These are phyloP conservation scores for Eumerus sabulonum DNA, from an alignment of 2,888 invertebrate species.

Conservation along the genomic window DNA sequence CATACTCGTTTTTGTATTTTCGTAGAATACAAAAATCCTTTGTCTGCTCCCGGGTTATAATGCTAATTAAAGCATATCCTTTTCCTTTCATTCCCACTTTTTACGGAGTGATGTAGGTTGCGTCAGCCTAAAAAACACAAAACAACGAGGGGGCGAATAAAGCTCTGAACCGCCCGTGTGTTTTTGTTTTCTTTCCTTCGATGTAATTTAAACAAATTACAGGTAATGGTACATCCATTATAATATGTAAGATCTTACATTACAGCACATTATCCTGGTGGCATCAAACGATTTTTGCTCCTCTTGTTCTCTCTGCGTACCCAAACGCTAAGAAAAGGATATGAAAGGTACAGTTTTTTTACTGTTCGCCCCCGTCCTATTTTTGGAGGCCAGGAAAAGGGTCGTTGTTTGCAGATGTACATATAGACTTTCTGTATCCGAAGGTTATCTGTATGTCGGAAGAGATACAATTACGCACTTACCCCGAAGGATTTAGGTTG, in stretches of 20 bases:
- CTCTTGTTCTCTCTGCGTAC: conserved; percentile 28
- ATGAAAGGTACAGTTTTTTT: conserved; percentile 47
- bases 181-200: conserved; percentile 3
- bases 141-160: no score
- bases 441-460: neutral
- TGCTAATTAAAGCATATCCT: conserved; percentile 46
- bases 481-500: conserved; percentile 16
- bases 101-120: conserved; percentile 21
- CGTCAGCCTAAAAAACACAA: no score
- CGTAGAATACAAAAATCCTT: conserved; percentile 6
- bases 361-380: conserved; percentile 26
- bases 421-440: neutral
- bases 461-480: conserved; percentile 47
- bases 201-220: conserved; percentile 63
- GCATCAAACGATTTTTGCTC: conserved; percentile 55
- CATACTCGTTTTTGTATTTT: neutral
- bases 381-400: conserved; percentile 30
- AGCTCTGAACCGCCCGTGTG: no score
- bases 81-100: conserved; percentile 19
- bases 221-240: conserved; percentile 65
- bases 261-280: conserved; percentile 67
- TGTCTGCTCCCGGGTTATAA: conserved; percentile 34
- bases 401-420: conserved; percentile 22
- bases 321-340: conserved; percentile 43
- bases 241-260: conserved; percentile 63